phyloP scores from a whole-genome alignment of 53 echinoderm and acorn worm genomes.

The Zoroaster sp. region DNA sequence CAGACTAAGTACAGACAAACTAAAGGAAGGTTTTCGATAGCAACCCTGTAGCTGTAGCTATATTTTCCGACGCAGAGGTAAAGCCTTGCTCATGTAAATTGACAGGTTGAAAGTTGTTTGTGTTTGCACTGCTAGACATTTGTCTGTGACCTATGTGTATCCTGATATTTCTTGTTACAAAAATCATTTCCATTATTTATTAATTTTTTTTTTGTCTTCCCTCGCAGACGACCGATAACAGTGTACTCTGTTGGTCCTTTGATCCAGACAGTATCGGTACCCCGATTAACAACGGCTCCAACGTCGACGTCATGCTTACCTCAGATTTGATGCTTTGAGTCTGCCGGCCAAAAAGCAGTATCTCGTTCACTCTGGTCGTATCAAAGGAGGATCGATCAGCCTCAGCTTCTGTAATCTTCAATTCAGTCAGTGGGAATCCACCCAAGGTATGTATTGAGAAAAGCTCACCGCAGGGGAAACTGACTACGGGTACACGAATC shows the following conservation, averaged over 20 bases:
- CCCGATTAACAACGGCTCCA: constrained; percentile 61
- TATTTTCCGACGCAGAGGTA: no score
- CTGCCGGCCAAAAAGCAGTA: constrained; percentile 86
- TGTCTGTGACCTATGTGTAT: no score
- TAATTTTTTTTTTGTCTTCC: neutral
- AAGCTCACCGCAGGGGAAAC: neutral
- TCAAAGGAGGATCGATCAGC: constrained; percentile 68
- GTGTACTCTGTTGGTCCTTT: constrained; percentile 88
- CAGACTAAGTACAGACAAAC: no score
- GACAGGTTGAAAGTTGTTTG: no score
- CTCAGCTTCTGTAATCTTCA: constrained; percentile 56
- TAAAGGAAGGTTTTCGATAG: no score
- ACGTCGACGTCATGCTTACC: constrained; percentile 43
- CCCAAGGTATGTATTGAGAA: constrained; percentile 66
- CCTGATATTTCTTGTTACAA: no score
- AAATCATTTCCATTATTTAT: no score
- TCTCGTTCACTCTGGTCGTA: constrained; percentile 66
- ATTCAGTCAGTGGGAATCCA: constrained; percentile 82
- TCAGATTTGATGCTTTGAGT: constrained; percentile 76
- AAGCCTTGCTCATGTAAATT: no score
- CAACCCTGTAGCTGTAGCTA: no score
- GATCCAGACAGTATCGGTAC: constrained; percentile 68
- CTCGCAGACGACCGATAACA: constrained; percentile 73
- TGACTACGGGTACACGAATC: no score
- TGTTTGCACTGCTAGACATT: no score